These are phyloP conservation scores for Manduca sexta DNA, from an alignment of 1,140 invertebrate genomes.

Conservation along the genomic window DNA sequence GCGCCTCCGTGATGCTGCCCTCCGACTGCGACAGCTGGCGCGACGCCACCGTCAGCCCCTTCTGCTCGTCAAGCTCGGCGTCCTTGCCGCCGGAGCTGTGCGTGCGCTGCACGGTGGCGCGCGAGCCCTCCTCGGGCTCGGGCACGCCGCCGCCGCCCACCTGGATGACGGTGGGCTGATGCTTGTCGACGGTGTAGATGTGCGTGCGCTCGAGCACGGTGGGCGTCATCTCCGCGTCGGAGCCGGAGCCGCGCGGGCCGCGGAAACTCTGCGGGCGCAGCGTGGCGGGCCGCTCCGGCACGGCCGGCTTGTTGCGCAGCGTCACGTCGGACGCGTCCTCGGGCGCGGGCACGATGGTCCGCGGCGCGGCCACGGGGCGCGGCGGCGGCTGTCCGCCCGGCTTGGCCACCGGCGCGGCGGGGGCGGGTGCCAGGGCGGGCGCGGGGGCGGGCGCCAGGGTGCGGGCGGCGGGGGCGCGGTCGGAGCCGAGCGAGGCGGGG, in stretches of 20 bases:
- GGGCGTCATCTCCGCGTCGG: slow-evolving; percentile 50
- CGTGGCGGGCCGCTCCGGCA: slow-evolving; percentile 81
- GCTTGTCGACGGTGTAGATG: slow-evolving; percentile 80
- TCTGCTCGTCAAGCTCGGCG: slow-evolving; percentile 47
- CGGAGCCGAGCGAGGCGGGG: slow-evolving; percentile 35
- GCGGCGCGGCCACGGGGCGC: slow-evolving; percentile 73
- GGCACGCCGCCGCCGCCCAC: slow-evolving; percentile 42
- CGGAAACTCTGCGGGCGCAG: slow-evolving; percentile 76
- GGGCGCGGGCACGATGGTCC: slow-evolving; percentile 55
- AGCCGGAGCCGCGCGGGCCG: slow-evolving; percentile 38
- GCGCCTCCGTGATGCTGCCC: slow-evolving; percentile 60
- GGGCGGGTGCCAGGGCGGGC: slow-evolving; percentile 45
- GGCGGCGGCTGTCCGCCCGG: slow-evolving; percentile 40
- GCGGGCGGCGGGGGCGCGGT: slow-evolving; percentile 10
- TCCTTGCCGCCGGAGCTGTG: slow-evolving; percentile 61
- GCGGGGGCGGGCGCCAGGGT: slow-evolving; percentile 23
- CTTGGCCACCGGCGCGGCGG: slow-evolving; percentile 22
- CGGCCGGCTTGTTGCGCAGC: slow-evolving; percentile 76
- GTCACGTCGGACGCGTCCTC: slow-evolving; percentile 40
- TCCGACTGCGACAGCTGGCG: slow-evolving; percentile 67
- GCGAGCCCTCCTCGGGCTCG: slow-evolving; percentile 29
- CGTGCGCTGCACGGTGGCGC: slow-evolving; percentile 51
- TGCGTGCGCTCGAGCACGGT: slow-evolving; percentile 77
- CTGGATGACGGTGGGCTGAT: slow-evolving; percentile 80
- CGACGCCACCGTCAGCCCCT: slow-evolving; percentile 43